phyloP scores from a whole-genome alignment of 1,140 invertebrate species.

The Aleiodes sp. region DNA sequence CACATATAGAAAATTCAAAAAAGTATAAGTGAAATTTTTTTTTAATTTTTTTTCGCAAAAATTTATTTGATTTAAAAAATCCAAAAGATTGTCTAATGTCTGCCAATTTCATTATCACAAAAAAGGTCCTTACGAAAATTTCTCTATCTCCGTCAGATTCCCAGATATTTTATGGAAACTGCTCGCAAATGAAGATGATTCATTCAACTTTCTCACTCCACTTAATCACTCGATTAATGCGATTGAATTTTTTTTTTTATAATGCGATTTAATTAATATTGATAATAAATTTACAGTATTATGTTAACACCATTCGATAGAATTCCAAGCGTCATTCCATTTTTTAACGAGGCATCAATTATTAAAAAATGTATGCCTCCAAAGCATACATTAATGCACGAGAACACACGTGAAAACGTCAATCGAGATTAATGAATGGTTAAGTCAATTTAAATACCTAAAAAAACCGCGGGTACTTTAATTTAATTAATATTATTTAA shows the following conservation, averaged over 20 bases:
- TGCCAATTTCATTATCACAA: not conserved
- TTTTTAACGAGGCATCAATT: not conserved
- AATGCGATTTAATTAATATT: not conserved
- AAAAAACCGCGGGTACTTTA: too few species aligned
- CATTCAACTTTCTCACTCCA: conserved; percentile 9
- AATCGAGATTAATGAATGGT: not conserved
- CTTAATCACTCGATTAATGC: too few species aligned
- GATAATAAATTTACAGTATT: not conserved
- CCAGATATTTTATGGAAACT: not conserved
- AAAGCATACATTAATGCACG: not conserved
- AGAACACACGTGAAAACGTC: not conserved
- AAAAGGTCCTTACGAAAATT: too few species aligned
- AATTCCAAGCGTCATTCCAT: conserved; percentile 9
- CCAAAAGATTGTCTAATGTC: too few species aligned
- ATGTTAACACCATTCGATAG: not conserved
- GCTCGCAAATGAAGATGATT: not conserved
- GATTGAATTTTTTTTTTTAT: too few species aligned
- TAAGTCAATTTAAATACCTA: too few species aligned
- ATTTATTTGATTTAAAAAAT: too few species aligned
- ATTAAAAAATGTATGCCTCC: not conserved
- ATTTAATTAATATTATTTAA: too few species aligned
- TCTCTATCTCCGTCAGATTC: too few species aligned
- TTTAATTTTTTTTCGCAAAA: too few species aligned
- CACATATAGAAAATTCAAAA: not conserved
- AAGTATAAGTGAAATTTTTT: too few species aligned